phyloP scores from a whole-genome alignment of 2,113 vertebrate species.

The Leptosomus discolor region DNA sequence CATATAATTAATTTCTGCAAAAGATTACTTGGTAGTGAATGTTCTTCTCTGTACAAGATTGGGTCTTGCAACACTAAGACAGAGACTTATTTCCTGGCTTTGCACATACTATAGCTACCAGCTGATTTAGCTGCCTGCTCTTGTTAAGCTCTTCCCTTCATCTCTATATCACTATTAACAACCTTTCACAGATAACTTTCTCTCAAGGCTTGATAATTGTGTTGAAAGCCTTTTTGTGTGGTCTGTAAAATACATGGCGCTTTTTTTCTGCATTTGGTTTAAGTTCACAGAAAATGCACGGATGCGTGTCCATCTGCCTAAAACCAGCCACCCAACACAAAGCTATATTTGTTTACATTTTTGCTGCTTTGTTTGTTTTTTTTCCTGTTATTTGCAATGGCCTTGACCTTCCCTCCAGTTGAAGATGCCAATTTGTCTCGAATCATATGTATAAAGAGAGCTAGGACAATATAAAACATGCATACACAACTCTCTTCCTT shows the following conservation, averaged over 20 bases:
- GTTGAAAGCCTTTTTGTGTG: background rate
- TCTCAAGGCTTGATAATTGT: background rate
- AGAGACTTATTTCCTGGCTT: background rate
- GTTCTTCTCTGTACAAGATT: background rate
- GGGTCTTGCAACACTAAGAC: background rate
- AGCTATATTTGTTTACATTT: background rate
- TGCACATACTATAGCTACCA: background rate
- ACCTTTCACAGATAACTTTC: background rate
- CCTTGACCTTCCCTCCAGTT: background rate
- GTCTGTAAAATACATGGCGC: background rate
- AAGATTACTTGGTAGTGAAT: background rate
- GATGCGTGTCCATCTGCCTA: background rate
- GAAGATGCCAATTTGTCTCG: background rate
- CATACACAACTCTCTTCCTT: background rate
- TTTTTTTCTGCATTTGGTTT: background rate
- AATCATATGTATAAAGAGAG: background rate
- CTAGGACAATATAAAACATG: background rate
- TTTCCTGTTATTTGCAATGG: background rate
- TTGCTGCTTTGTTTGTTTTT: background rate
- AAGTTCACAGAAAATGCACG: background rate
- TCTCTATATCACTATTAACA: background rate
- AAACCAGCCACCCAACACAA: background rate
- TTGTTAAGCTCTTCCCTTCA: background rate
- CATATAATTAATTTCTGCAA: background rate
- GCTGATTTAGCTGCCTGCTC: background rate